Base-by-base conservation (phyloP, 2,888 invertebrate genomes). In the Diplazon laetatorius region DNA sequence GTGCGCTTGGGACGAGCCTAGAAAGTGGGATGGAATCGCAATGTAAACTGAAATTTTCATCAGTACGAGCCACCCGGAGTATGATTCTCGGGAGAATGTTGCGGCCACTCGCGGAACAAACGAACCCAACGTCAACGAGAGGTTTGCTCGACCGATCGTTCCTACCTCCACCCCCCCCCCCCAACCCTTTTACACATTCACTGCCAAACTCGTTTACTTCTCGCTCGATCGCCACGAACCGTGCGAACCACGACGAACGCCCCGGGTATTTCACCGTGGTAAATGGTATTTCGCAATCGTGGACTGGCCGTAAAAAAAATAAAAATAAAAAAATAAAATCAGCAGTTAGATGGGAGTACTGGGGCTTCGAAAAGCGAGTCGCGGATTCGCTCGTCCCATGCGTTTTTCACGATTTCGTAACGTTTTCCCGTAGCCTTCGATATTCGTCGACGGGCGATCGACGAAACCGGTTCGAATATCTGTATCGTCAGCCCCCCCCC, bases 191-290 rank as follows among this genome's bases (percentile, higher is more conserved):
- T n/a, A n/a, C 46, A 52, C 74, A 78, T 74, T 78, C 74, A 62
- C 60, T 35, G 70, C 25, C 74, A 71, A 78, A 74, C 66, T 78
- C 78, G 74, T 78, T 78, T 78, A 66, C 70, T 78, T 78, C 74
- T 69, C 78, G 44, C 60, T 50, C 78, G 60, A 70, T 70, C 74
- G n/a, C n/a, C n/a, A n/a, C 22, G 25, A 44, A 52, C n/a, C 46
- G 39, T 42, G 55, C n/a, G 30, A 46, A 69, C 52, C 65, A 55
- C 78, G 46, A 66, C 70, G 60, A 74, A 37, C 59, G 59, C 22
- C 22, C 30, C 30, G 52, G 65, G 59, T 42, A 60, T 68, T 71
- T 62, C 60, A 9, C 10, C 30, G 8, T 4, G 20, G 63, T 1
- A 50, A 65, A 20, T 37, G 48, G 35, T 30, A 20, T 65, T 48